These are phyloP conservation scores for Epinotia brunnichana DNA, from an alignment of 2,888 invertebrate genomes.

Conservation along the genomic window DNA sequence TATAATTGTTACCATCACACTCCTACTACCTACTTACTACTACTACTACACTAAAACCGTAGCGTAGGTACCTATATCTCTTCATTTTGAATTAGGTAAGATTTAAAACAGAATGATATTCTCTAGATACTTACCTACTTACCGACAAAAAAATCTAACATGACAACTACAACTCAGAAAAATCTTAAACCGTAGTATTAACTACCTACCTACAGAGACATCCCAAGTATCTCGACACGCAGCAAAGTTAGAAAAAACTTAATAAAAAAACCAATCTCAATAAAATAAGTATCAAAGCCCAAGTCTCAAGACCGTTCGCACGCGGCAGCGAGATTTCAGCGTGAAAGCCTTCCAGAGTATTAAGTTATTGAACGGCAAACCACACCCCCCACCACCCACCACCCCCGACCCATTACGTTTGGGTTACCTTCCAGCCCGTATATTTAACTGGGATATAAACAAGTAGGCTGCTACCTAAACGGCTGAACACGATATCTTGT, in stretches of 20 bases:
- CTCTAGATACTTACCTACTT: too few relatives aligned
- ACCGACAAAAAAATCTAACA: too few relatives aligned
- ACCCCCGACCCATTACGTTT: conserved; percentile 40
- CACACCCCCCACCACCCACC: conserved; percentile 72
- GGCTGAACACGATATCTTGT: conserved; percentile 19
- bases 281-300: conserved; percentile 59
- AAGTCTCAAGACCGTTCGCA: conserved; percentile 49
- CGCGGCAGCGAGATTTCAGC: conserved; percentile 78
- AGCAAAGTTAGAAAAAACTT: not conserved
- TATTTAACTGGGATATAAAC: conserved; percentile 37
- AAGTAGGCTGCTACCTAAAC: conserved; percentile 31
- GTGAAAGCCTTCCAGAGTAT: conserved; percentile 83
- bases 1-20: too few relatives aligned
- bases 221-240: not conserved
- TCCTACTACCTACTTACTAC: too few relatives aligned
- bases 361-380: conserved; percentile 85
- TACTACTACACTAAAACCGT: too few relatives aligned
- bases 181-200: too few relatives aligned
- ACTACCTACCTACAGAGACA: not conserved
- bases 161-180: too few relatives aligned
- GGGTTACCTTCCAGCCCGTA: not conserved
- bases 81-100: too few relatives aligned
- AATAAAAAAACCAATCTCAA: conserved; percentile 19
- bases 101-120: too few relatives aligned
- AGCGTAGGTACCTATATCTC: too few relatives aligned